Conservation (phyloP, 2,113 vertebrate species). For the Laterallus jamaicensis region DNA sequence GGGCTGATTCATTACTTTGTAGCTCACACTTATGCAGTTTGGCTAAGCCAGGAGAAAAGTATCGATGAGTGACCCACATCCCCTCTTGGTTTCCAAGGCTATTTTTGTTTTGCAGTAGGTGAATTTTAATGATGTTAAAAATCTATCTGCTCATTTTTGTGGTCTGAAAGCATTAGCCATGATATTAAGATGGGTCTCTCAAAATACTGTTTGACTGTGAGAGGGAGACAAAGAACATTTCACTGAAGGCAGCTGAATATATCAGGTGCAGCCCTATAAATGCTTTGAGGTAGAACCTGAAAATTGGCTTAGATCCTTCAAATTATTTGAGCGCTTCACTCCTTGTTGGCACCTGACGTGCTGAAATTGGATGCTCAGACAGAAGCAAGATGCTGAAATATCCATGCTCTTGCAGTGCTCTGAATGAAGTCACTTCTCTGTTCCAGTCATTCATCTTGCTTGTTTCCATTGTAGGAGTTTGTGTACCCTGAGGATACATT, state of each 20-base stretch:
- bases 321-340: neutral
- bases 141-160: neutral
- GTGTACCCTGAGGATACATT: neutral
- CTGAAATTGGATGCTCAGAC: neutral
- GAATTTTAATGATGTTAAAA: conserved; percentile 7
- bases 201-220: conserved; percentile 1
- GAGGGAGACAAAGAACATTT: neutral
- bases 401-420: neutral
- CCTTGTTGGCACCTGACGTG: neutral
- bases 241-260: neutral
- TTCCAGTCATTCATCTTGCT: neutral
- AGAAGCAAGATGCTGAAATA: neutral
- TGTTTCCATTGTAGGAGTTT: neutral
- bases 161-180: neutral
- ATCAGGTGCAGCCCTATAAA: neutral
- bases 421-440: neutral
- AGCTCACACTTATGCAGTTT: neutral
- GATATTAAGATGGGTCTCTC: neutral
- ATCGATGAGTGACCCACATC: neutral
- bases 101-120: conserved; percentile 14
- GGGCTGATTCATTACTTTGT: neutral
- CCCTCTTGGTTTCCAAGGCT: conserved; percentile 1
- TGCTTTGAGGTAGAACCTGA: neutral
- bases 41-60: neutral
- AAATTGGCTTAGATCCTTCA: neutral